Conservation (phyloP, 2,113 vertebrate species). For the Rissa tridactyla region DNA sequence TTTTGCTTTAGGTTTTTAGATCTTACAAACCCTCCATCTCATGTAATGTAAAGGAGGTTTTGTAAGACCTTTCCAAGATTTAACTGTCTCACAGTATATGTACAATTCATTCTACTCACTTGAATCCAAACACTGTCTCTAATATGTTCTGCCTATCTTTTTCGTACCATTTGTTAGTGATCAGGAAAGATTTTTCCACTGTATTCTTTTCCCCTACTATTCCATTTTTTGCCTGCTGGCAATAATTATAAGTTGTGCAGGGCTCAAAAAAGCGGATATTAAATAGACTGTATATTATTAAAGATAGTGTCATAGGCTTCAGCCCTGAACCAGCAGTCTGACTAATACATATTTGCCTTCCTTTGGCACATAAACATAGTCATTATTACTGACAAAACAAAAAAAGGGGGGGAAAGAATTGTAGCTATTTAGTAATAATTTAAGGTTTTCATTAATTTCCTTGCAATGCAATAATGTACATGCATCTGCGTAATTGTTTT, state of each 20-base stretch:
- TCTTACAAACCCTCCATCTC: neutral
- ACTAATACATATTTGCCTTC: conserved; percentile 69
- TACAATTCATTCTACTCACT: conserved; percentile 27
- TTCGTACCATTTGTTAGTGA: conserved; percentile 28
- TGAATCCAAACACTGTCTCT: conserved; percentile 26
- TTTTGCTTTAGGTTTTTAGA: conserved; percentile 10
- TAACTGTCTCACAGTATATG: neutral
- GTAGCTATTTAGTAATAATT: conserved; percentile 50
- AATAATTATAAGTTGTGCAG: conserved; percentile 73
- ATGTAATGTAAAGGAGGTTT: neutral
- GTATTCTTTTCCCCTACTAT: neutral
- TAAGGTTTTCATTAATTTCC: conserved; percentile 49
- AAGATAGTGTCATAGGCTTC: conserved; percentile 71
- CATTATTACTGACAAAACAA: conserved; percentile 55
- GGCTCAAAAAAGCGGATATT: conserved; percentile 71
- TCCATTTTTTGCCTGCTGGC: conserved; percentile 46
- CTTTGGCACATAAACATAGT: conserved; percentile 60
- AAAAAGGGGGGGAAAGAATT: neutral
- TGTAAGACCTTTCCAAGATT: neutral
- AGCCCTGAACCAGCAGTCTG: conserved; percentile 54
- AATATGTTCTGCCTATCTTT: conserved; percentile 45
- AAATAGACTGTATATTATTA: conserved; percentile 75
- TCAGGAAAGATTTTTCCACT: conserved; percentile 23
- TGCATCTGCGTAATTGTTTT: conserved; percentile 56
- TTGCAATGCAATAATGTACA: conserved; percentile 23